A percentile compares a stretch with the other conserved stretches of the same genome.
Evolutionary conservation across 2,888 invertebrate species (phyloP).

Genomic region (Amaurobius ferox): DNA sequence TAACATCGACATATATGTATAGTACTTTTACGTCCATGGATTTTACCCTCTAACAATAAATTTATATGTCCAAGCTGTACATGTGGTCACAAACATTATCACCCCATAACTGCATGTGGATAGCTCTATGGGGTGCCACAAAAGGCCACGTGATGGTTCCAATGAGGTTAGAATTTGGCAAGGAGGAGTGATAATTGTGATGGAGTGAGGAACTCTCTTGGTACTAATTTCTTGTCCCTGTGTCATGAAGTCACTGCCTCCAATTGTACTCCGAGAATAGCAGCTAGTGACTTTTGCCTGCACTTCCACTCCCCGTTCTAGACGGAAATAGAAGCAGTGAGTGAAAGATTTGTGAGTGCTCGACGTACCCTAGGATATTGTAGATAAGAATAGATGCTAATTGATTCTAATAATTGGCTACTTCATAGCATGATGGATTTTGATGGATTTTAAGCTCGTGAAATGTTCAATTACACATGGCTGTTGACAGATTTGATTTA

Average conservation of each 20-base stretch:
- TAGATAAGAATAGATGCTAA: neutral
- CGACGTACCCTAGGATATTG: neutral
- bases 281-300: slow-evolving; percentile 22
- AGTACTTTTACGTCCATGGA: too few relatives aligned
- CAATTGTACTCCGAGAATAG: slow-evolving; percentile 35
- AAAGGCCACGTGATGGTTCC: slow-evolving; percentile 4
- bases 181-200: slow-evolving; percentile 56
- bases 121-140: neutral
- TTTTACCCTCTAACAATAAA: too few relatives aligned
- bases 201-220: slow-evolving; percentile 43
- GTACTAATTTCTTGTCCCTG: slow-evolving; percentile 43
- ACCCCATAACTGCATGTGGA: neutral
- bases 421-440: too few relatives aligned
- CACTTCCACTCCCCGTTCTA: neutral
- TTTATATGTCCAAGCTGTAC: too few relatives aligned
- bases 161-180: slow-evolving; percentile 46
- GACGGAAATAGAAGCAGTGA: neutral
- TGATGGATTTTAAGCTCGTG: too few relatives aligned
- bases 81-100: neutral
- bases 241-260: slow-evolving; percentile 24
- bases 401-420: neutral
- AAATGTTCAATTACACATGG: too few relatives aligned
- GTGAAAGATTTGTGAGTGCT: neutral
- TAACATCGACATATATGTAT: too few relatives aligned
- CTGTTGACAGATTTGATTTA: too few relatives aligned